phyloP scores from a whole-genome alignment of 2,113 vertebrate genomes.

The Anguilla japonica region DNA sequence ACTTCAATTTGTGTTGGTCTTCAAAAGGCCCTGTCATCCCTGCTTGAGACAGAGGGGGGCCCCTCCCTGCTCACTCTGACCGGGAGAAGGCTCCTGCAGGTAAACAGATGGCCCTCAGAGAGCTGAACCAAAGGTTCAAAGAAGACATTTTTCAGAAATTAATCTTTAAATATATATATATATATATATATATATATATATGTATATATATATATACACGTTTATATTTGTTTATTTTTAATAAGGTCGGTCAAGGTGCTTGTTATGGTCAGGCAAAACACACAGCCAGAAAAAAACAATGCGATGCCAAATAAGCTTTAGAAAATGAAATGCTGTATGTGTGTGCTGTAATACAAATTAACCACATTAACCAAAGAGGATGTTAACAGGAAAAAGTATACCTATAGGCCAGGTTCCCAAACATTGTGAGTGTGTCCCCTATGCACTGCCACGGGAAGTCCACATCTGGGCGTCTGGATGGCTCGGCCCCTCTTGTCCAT shows the following conservation, averaged over 20 bases:
- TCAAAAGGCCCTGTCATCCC: slow-evolving; percentile 8
- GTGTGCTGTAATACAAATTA: background rate
- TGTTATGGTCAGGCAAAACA: no score
- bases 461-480: background rate
- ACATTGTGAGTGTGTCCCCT: background rate
- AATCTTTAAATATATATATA: no score
- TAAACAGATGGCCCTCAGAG: background rate
- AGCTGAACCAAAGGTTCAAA: background rate
- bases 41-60: background rate
- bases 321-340: background rate
- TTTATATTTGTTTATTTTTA: no score
- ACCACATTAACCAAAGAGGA: background rate
- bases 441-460: background rate
- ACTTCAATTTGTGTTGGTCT: slow-evolving; percentile 25
- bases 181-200: no score
- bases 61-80: background rate
- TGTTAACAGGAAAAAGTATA: background rate
- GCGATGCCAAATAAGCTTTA: background rate
- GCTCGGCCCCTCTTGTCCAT: background rate
- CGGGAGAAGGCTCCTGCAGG: background rate
- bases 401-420: background rate
- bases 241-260: no score
- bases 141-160: background rate
- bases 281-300: no score
- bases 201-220: no score